Percentiles rank a stretch among this genome's conserved stretches.
phyloP scores from a whole-genome alignment of 1,140 invertebrate genomes.

The Trypoxylus dichotomus region DNA sequence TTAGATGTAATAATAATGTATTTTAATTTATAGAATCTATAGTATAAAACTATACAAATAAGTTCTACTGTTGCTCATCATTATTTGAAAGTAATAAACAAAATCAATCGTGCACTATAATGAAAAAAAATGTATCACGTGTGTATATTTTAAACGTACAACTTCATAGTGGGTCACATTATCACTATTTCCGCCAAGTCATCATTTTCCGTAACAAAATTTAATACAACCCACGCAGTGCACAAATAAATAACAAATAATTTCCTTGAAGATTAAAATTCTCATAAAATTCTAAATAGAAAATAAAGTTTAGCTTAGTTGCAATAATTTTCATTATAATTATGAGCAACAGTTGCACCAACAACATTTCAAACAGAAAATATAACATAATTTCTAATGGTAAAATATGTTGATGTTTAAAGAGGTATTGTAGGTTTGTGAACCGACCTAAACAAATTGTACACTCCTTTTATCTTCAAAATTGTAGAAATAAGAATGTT shows the following conservation, averaged over 20 bases:
- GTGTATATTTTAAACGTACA: background rate
- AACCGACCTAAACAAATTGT: slow-evolving; percentile 21
- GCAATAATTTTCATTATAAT: background rate
- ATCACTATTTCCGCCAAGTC: no score
- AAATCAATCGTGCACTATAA: background rate
- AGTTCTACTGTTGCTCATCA: background rate
- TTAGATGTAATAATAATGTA: background rate
- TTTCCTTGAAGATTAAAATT: background rate
- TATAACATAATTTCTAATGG: background rate
- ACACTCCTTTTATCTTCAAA: slow-evolving; percentile 25
- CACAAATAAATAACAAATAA: background rate
- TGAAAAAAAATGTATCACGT: background rate
- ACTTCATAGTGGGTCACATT: no score
- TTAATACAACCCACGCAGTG: background rate
- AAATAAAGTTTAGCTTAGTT: background rate
- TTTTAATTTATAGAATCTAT: background rate
- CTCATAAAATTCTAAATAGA: background rate
- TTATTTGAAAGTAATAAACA: background rate
- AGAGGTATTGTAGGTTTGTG: background rate
- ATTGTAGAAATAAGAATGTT: slow-evolving; percentile 17
- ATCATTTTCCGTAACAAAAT: background rate
- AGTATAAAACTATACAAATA: background rate
- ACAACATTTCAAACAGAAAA: slow-evolving; percentile 5
- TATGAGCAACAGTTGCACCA: slow-evolving; percentile 12
- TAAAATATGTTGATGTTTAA: background rate